phyloP scores from a whole-genome alignment of 2,797 vertebrate species.

The Bradypodion pumilum region DNA sequence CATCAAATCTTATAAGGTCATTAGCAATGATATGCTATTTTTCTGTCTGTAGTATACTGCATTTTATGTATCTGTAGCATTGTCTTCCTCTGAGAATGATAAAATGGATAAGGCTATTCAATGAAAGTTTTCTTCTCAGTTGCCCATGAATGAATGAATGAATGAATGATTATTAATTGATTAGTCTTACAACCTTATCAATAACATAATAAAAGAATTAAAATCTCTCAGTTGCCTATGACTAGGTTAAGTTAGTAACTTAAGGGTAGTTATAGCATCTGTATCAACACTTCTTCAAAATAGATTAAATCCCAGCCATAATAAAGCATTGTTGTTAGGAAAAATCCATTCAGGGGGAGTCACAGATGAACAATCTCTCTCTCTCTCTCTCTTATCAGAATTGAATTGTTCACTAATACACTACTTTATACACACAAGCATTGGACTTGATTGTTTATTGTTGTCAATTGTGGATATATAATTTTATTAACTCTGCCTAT shows the following conservation, averaged over 20 bases:
- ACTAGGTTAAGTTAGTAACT: slow-evolving; percentile 11
- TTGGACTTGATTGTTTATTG: too few relatives aligned
- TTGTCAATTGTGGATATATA: too few relatives aligned
- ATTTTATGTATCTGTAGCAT: neutral
- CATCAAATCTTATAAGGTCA: slow-evolving; percentile 3
- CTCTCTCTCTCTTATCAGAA: too few relatives aligned
- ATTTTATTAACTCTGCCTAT: too few relatives aligned
- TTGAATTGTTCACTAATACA: too few relatives aligned
- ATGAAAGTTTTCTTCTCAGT: neutral
- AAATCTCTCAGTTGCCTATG: too few relatives aligned
- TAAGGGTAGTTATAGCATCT: neutral
- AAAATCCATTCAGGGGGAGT: neutral
- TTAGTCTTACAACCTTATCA: too few relatives aligned
- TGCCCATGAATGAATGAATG: too few relatives aligned
- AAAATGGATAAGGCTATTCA: neutral
- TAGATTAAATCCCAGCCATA: neutral
- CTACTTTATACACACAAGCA: too few relatives aligned
- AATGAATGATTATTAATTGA: too few relatives aligned
- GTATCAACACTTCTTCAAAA: neutral
- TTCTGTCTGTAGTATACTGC: neutral
- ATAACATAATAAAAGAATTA: too few relatives aligned
- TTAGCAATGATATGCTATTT: neutral
- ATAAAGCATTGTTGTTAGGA: neutral
- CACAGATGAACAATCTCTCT: too few relatives aligned
- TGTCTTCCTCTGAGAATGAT: neutral